Evolutionary conservation across 2,113 vertebrate genomes (phyloP).

Genomic region (Silurus glanis): DNA sequence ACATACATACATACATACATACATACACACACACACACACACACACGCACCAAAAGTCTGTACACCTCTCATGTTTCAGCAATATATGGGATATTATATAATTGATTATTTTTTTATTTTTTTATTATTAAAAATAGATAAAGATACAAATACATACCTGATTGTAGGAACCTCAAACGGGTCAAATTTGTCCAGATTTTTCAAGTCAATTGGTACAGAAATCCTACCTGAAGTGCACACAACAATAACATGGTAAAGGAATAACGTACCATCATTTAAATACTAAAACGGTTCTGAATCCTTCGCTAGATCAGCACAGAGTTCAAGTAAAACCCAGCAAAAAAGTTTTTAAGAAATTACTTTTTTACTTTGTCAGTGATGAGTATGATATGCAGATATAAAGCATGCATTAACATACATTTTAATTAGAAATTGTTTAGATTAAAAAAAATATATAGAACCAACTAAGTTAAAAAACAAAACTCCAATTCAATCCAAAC

Average conservation of each 20-base stretch:
- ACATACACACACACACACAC: no score
- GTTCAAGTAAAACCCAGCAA: not conserved
- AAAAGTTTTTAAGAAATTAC: not conserved
- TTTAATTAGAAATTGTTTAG: not conserved
- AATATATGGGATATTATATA: no score
- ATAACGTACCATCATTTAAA: not conserved
- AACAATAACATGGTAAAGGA: not conserved
- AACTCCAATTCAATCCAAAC: no score
- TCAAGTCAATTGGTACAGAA: conserved; percentile 90
- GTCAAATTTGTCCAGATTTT: conserved; percentile 84
- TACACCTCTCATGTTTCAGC: no score
- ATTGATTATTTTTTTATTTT: no score
- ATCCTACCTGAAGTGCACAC: conserved; percentile 76
- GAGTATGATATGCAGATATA: not conserved
- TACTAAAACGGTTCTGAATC: not conserved
- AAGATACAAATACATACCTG: conserved; percentile 65
- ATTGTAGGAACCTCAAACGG: conserved; percentile 92
- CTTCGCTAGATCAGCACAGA: not conserved
- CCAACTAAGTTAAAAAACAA: not conserved
- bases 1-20: no score
- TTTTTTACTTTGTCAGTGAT: not conserved
- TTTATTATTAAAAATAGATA: not conserved
- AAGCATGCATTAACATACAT: not conserved
- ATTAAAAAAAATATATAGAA: not conserved
- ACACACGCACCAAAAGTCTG: no score